These are phyloP conservation scores for Pristionchus arcanus DNA, from an alignment of 2,888 invertebrate species.

Conservation along the genomic window DNA sequence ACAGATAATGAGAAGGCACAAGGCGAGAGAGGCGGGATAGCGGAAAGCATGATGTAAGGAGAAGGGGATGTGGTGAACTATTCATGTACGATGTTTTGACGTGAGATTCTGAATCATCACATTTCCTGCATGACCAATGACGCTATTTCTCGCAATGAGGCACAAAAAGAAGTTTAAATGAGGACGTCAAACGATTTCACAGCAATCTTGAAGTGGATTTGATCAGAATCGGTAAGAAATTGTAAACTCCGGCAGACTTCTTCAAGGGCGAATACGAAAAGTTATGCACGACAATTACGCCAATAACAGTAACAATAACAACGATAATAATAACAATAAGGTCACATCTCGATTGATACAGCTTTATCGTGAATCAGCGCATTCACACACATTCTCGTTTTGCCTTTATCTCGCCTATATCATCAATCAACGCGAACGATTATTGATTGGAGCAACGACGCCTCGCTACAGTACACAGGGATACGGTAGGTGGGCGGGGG, in stretches of 20 bases:
- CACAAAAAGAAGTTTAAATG: too few relatives aligned
- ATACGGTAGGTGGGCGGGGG: slow-evolving; percentile 18
- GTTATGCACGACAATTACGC: too few relatives aligned
- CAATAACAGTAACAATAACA: too few relatives aligned
- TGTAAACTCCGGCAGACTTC: too few relatives aligned
- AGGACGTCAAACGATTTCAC: too few relatives aligned
- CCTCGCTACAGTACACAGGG: not conserved
- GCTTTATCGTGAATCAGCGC: not conserved
- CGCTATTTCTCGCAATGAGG: too few relatives aligned
- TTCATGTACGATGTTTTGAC: not conserved
- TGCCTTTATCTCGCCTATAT: slow-evolving; percentile 35
- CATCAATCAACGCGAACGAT: not conserved
- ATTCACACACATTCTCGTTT: not conserved
- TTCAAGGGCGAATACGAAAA: too few relatives aligned
- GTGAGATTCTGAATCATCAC: not conserved
- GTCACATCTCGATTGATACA: slow-evolving; percentile 11
- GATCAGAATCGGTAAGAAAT: too few relatives aligned
- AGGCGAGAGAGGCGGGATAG: not conserved
- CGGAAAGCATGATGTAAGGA: not conserved
- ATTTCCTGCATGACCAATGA: not conserved
- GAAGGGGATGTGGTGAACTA: not conserved
- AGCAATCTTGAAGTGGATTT: too few relatives aligned
- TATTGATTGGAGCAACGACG: slow-evolving; percentile 31
- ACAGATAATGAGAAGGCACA: slow-evolving; percentile 1
- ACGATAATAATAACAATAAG: not conserved